Evolutionary conservation across 2,888 invertebrate genomes (phyloP).

Genomic region (Drosophila tripunctata): DNA sequence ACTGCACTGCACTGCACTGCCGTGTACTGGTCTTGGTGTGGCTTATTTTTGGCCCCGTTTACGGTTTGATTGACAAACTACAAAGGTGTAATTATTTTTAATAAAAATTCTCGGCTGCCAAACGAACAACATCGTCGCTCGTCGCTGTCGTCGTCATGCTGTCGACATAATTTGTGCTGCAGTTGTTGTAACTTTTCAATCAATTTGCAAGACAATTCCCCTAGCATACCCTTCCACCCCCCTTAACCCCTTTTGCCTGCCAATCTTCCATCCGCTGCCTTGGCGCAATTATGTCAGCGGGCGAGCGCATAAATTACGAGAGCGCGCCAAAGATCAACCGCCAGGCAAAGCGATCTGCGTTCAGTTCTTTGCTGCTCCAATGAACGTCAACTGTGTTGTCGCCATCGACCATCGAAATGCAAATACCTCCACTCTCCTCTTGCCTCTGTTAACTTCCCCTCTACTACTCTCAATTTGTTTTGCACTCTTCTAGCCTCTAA

Average conservation of each 20-base stretch:
- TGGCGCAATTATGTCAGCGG: slow-evolving; percentile 72
- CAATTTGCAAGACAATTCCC: slow-evolving; percentile 58
- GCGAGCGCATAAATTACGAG: slow-evolving; percentile 69
- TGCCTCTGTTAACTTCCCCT: background rate
- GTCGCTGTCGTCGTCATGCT: slow-evolving; percentile 44
- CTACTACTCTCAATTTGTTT: too few relatives aligned
- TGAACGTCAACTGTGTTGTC: slow-evolving; percentile 58
- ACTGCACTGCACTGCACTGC: too few relatives aligned
- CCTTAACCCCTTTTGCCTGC: background rate
- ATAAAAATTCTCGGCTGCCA: slow-evolving; percentile 53
- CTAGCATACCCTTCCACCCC: background rate
- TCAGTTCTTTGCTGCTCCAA: slow-evolving; percentile 39
- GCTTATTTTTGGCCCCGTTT: slow-evolving; percentile 56
- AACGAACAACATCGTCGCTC: slow-evolving; percentile 48
- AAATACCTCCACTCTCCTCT: slow-evolving; percentile 3
- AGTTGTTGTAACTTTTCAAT: slow-evolving; percentile 71
- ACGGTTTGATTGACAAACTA: slow-evolving; percentile 75
- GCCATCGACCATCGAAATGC: slow-evolving; percentile 50
- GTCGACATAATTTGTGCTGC: slow-evolving; percentile 46
- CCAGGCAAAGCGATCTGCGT: slow-evolving; percentile 28
- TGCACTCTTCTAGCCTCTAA: background rate
- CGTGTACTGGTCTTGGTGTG: slow-evolving; percentile 13
- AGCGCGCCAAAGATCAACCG: slow-evolving; percentile 34
- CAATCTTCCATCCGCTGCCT: slow-evolving; percentile 19
- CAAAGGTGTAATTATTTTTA: slow-evolving; percentile 79